Evolutionary conservation across 2,888 invertebrate genomes (phyloP).

Genomic region (Deroplatys truncata): DNA sequence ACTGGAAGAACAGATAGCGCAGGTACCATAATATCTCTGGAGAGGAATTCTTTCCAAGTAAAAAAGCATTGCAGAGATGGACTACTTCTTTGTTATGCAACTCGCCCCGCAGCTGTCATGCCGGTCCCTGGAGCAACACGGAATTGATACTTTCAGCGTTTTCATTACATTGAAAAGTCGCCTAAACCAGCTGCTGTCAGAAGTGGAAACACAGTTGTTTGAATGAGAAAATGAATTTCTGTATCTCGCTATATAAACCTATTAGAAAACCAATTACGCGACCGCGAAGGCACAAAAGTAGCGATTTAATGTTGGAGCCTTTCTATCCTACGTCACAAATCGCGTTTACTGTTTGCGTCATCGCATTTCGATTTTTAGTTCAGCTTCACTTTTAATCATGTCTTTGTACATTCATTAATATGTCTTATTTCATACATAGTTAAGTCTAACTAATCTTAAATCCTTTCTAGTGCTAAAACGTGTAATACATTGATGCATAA

Average conservation of each 20-base stretch:
- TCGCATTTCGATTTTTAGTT: no score
- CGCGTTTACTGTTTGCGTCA: no score
- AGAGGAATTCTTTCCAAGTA: background rate
- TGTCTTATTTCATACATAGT: no score
- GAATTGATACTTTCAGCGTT: background rate
- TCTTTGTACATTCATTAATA: no score
- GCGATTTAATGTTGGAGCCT: background rate
- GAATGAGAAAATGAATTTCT: background rate
- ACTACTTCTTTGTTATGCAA: background rate
- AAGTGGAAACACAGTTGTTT: background rate
- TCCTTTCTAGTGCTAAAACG: no score
- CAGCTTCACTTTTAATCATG: no score
- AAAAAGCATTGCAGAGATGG: background rate
- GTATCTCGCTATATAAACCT: background rate
- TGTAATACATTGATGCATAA: no score
- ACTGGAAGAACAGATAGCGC: background rate
- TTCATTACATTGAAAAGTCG: background rate
- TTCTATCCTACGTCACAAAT: background rate
- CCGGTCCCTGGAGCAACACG: background rate
- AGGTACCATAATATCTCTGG: background rate
- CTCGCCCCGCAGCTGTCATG: background rate
- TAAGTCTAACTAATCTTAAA: no score
- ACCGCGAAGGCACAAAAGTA: background rate
- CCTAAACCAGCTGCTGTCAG: background rate
- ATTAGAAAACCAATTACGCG: background rate